A percentile compares a stretch with the other conserved stretches of the same genome.
Evolutionary conservation across 2,113 vertebrate species (phyloP).

Genomic region (Butorides virescens): DNA sequence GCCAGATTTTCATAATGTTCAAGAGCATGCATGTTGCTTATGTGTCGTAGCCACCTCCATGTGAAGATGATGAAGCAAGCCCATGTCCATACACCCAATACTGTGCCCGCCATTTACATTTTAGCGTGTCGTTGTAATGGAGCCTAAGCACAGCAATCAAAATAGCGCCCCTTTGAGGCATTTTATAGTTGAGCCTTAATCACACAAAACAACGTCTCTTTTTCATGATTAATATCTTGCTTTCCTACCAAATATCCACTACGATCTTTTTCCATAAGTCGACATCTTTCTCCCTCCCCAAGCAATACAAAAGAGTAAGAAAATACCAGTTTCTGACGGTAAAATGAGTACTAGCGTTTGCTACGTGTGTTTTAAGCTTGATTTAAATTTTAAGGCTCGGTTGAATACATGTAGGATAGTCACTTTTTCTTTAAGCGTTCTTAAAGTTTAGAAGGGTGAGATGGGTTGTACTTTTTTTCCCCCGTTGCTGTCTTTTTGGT

Average conservation of each 20-base stretch:
- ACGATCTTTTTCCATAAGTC: neutral
- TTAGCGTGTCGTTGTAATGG: neutral
- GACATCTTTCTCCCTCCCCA: neutral
- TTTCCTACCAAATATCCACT: neutral
- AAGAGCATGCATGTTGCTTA: neutral
- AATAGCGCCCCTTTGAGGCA: neutral
- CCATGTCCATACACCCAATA: neutral
- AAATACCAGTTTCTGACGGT: neutral
- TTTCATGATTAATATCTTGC: neutral
- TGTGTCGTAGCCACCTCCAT: neutral
- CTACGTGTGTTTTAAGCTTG: conserved; percentile 7
- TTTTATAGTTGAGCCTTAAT: conserved; percentile 6
- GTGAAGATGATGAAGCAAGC: neutral
- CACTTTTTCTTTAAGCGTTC: neutral
- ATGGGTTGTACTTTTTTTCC: conserved; percentile 39
- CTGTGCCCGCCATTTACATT: neutral
- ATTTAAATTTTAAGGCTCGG: conserved; percentile 6
- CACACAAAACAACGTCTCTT: neutral
- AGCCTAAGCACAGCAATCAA: neutral
- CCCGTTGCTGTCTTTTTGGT: conserved; percentile 47
- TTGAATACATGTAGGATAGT: neutral
- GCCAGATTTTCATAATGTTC: neutral
- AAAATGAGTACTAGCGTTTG: neutral
- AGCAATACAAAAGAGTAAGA: neutral
- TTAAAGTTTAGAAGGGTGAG: conserved; percentile 16